Evolutionary conservation across 2,113 vertebrate species (phyloP).

Genomic region (Seriola aureovittata): DNA sequence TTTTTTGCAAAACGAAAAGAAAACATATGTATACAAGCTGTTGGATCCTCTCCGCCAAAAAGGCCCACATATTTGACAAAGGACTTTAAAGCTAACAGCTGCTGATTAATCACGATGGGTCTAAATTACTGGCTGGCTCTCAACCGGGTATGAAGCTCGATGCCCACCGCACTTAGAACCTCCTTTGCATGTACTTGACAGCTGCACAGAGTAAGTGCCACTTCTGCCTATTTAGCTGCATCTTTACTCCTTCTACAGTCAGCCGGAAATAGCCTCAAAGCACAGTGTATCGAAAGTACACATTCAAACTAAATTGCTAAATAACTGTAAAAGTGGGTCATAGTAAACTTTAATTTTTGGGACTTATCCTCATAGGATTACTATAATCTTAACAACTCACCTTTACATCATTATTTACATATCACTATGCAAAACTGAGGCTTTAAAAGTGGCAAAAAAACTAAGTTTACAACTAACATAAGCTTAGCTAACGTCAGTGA

Average conservation of each 20-base stretch:
- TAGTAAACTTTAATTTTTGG: not conserved
- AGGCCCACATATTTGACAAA: slow-evolving; percentile 65
- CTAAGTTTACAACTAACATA: not conserved
- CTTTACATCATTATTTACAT: too few relatives aligned
- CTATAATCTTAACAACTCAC: not conserved
- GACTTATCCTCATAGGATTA: not conserved
- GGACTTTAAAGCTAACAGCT: slow-evolving; percentile 75
- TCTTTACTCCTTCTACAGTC: slow-evolving; percentile 45
- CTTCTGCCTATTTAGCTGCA: slow-evolving; percentile 57
- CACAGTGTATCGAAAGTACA: slow-evolving; percentile 8
- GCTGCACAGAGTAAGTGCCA: slow-evolving; percentile 69
- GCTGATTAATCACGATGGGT: slow-evolving; percentile 78
- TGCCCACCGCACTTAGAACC: slow-evolving; percentile 69
- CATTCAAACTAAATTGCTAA: not conserved
- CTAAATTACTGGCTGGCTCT: slow-evolving; percentile 74
- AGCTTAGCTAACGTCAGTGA: not conserved
- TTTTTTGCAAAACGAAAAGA: slow-evolving; percentile 21
- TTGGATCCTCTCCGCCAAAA: slow-evolving; percentile 53
- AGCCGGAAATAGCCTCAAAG: slow-evolving; percentile 36
- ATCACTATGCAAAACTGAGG: too few relatives aligned
- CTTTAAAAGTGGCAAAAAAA: too few relatives aligned
- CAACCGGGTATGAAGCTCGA: slow-evolving; percentile 62
- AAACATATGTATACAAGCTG: slow-evolving; percentile 47
- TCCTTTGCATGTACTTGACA: slow-evolving; percentile 73
- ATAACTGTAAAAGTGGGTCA: not conserved